Conservation (phyloP, 2,797 vertebrate species). For the Etheostoma nigrum region DNA sequence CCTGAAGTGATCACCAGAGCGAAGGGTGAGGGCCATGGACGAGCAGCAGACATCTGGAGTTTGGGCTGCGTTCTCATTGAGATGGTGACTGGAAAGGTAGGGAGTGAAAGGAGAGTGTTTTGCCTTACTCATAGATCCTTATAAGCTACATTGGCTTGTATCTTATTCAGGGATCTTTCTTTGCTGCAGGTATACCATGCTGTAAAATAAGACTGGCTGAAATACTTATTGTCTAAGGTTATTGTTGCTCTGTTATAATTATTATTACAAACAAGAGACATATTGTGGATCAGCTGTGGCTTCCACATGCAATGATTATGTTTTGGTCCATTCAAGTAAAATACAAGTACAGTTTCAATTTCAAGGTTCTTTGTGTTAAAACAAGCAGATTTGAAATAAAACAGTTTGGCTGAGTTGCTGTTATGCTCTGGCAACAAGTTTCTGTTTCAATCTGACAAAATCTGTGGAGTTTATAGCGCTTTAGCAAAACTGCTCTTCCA, state of each 20-base stretch:
- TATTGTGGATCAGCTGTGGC: background rate
- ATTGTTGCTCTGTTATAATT: background rate
- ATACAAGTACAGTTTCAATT: background rate
- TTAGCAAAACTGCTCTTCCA: background rate
- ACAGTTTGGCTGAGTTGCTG: background rate
- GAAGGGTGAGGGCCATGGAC: conserved; percentile 97
- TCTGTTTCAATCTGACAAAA: background rate
- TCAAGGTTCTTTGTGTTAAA: background rate
- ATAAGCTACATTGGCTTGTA: background rate
- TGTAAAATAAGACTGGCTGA: background rate
- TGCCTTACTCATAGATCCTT: background rate
- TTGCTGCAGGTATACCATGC: background rate
- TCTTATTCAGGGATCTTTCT: background rate
- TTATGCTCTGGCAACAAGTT: background rate
- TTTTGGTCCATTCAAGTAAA: background rate
- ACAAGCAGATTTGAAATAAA: background rate
- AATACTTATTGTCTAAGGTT: background rate
- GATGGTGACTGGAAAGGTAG: conserved; percentile 99
- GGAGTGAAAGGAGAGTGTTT: background rate
- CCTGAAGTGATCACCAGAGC: conserved; percentile 98
- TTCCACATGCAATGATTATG: background rate
- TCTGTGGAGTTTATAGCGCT: background rate
- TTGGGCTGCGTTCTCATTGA: conserved; percentile 98
- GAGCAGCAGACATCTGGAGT: conserved; percentile 98
- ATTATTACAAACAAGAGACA: background rate